Base-by-base conservation (phyloP, 2,888 invertebrate species). In the Eretmocerus hayati region DNA sequence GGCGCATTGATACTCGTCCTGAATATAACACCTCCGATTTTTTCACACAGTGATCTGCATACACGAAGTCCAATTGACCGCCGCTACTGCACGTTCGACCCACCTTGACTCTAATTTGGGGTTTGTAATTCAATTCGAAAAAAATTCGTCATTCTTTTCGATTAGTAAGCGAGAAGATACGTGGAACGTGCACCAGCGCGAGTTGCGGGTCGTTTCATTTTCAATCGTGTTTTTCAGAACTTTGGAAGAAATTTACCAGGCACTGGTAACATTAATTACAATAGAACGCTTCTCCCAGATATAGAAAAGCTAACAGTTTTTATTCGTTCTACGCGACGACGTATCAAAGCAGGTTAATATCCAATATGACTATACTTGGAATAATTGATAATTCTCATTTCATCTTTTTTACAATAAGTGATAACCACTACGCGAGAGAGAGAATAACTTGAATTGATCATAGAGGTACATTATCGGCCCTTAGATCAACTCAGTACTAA, bases 291-390 rank as follows among this genome's bases (percentile, higher is more conserved):
- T n/a, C 50, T 47, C 32, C 47, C 18, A 26, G 35, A 31, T 43
- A 43, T 50, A 53, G 47, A 50, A 53, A 53, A 53, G 53, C 47
- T 53, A 47, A 44, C 44, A 39, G 44, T 53, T 53, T 46, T 47
- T 50, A 19, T 31, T 9, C 11, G 47, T 48, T 53, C 47, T 47
- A 42, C 47, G 45, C 39, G 47, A 53, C 50, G 53, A 53, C 42
- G 47, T 53, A 53, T 53, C 50, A 53, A 53, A 53, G 53, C 53
- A 53, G 53, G 53, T 53, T 53, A 53, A 46, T 52, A 52, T 46
- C 37, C 30, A 46, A 49, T 52, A 48, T 30, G 46, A 32, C 49
- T 52, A 49, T 33, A 42, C 37, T 52, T 46, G 50, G 49, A 46
- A 49, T 49, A 50, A 49, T 53, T 38, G 31, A 50, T 47, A 38